Percentiles rank a stretch among this genome's conserved stretches.
Conservation (phyloP, 2,888 invertebrate species). For the Nephrotoma flavescens region DNA sequence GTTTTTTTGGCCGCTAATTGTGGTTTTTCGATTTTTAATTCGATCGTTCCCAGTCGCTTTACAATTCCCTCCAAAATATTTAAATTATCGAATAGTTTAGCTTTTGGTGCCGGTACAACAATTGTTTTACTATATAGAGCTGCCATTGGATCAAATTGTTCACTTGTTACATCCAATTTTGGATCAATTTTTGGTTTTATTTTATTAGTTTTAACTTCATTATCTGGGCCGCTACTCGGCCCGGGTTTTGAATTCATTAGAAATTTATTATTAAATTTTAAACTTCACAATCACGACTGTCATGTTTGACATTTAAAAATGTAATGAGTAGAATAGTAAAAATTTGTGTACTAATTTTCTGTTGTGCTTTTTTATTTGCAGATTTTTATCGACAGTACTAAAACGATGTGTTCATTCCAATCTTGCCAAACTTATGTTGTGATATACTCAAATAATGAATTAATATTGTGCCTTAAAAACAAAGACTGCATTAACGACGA, state of each 20-base stretch:
- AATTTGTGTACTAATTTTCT: neutral
- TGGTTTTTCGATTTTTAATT: slow-evolving; percentile 2
- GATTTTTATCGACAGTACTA: neutral
- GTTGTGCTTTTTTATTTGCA: neutral
- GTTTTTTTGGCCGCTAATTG: neutral
- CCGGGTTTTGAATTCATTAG: neutral
- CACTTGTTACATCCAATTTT: slow-evolving; percentile 37
- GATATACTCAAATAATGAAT: neutral
- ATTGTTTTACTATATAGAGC: slow-evolving; percentile 46
- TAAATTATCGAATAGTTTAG: slow-evolving; percentile 53
- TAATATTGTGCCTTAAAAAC: slow-evolving; percentile 2
- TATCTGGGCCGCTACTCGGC: neutral
- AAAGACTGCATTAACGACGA: neutral
- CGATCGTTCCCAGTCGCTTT: slow-evolving; percentile 20
- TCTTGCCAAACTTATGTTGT: slow-evolving; percentile 2
- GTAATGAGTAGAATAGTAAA: neutral
- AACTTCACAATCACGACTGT: neutral
- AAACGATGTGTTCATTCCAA: slow-evolving; percentile 6
- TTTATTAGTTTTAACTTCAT: neutral
- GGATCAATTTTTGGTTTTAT: slow-evolving; percentile 11
- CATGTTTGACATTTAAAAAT: neutral
- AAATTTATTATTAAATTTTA: neutral
- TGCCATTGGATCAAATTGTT: slow-evolving; percentile 51
- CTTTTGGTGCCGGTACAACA: slow-evolving; percentile 38
- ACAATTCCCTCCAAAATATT: slow-evolving; percentile 40